phyloP scores from a whole-genome alignment of 2,113 vertebrate species.

The Turdus rufiventris region DNA sequence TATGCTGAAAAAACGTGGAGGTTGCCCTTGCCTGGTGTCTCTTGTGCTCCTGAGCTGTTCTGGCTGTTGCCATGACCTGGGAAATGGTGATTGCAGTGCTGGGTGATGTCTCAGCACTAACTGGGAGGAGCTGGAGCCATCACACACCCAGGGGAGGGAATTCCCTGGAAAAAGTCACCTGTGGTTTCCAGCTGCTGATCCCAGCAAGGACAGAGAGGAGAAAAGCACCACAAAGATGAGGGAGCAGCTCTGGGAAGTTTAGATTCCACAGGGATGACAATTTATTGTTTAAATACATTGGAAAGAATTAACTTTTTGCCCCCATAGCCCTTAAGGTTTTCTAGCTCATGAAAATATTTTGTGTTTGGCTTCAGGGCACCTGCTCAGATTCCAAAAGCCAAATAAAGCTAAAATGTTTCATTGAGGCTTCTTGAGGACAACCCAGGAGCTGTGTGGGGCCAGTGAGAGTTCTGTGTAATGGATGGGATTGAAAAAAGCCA shows the following conservation, averaged over 20 bases:
- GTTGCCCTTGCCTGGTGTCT: neutral
- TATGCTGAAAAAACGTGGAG: neutral
- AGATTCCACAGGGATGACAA: neutral
- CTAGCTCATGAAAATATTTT: neutral
- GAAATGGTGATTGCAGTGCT: neutral
- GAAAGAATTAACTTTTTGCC: neutral
- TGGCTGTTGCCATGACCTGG: neutral
- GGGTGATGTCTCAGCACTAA: neutral
- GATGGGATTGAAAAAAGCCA: neutral
- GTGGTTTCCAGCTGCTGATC: neutral
- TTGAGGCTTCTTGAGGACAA: neutral
- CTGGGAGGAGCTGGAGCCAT: neutral
- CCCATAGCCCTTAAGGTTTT: neutral
- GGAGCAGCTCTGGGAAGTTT: neutral
- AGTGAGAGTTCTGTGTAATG: rapidly evolving
- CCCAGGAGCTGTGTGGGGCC: neutral
- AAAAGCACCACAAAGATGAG: neutral
- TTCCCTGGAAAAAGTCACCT: neutral
- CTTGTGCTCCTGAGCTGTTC: neutral
- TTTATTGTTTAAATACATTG: neutral
- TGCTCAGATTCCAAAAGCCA: neutral
- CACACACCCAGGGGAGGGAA: neutral
- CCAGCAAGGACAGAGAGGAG: neutral
- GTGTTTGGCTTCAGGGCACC: neutral
- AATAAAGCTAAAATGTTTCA: neutral